Percentiles rank a stretch among this genome's conserved stretches.
phyloP scores from a whole-genome alignment of 2,797 vertebrate genomes.

The Kryptolebias ocellatus region DNA sequence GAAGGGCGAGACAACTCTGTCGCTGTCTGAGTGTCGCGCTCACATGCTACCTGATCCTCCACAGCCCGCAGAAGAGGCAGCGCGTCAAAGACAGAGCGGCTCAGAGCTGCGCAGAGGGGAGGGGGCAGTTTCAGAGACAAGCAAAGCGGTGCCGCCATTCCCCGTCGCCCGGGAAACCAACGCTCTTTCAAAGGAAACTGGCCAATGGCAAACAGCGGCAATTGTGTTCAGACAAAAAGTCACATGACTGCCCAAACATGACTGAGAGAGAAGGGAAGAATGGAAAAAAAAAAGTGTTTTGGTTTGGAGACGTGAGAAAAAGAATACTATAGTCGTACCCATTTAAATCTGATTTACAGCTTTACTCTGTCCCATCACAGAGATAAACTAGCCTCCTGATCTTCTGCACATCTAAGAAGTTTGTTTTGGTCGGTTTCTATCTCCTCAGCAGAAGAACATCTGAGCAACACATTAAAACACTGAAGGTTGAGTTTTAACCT shows the following conservation, averaged over 20 bases:
- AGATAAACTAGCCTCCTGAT: too few species aligned
- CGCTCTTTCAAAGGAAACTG: slow-evolving; percentile 82
- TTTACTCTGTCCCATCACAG: too few species aligned
- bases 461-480: too few species aligned
- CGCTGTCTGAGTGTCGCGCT: slow-evolving; percentile 49
- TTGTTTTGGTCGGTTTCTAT: too few species aligned
- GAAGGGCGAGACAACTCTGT: slow-evolving; percentile 56
- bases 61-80: slow-evolving; percentile 56
- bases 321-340: neutral
- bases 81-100: slow-evolving; percentile 37
- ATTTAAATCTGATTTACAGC: too few species aligned
- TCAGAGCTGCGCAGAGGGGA: slow-evolving; percentile 32
- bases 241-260: slow-evolving; percentile 80
- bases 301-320: slow-evolving; percentile 16
- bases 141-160: slow-evolving; percentile 84
- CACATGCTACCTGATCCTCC: slow-evolving; percentile 71
- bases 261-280: slow-evolving; percentile 40
- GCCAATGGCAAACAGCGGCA: slow-evolving; percentile 82
- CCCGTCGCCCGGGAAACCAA: slow-evolving; percentile 83
- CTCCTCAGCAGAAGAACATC: too few species aligned
- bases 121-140: slow-evolving; percentile 65
- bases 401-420: too few species aligned
- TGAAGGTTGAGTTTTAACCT: too few species aligned
- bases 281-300: slow-evolving; percentile 24
- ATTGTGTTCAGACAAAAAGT: slow-evolving; percentile 85